Conservation (phyloP, 2,797 vertebrate genomes). For the Alauda arvensis region DNA sequence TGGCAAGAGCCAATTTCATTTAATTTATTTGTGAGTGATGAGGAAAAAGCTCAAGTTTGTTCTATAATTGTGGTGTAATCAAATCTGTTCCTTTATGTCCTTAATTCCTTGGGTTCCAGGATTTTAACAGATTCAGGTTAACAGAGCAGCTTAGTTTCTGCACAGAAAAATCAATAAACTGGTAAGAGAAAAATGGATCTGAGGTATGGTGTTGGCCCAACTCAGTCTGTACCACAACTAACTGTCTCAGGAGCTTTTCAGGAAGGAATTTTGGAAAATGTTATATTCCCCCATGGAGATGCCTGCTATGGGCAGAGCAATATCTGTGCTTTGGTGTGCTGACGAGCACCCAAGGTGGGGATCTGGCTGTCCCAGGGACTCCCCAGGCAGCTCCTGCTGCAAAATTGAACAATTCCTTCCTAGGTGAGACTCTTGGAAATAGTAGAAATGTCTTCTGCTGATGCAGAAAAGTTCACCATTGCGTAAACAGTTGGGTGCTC, state of each 20-base stretch:
- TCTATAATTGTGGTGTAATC: neutral
- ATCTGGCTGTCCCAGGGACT: neutral
- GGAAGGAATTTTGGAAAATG: neutral
- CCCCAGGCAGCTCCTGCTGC: neutral
- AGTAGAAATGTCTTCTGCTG: neutral
- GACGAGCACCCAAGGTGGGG: neutral
- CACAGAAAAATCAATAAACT: neutral
- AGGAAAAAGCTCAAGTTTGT: neutral
- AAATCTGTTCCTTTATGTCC: neutral
- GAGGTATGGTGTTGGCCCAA: neutral
- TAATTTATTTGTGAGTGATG: neutral
- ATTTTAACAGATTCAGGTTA: neutral
- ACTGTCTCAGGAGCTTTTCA: neutral
- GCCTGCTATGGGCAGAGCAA: neutral
- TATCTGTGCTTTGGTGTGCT: rapidly evolving
- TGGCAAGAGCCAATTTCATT: neutral
- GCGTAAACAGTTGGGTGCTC: neutral
- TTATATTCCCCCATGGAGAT: neutral
- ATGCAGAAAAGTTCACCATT: neutral
- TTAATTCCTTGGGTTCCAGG: neutral
- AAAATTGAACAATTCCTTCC: neutral
- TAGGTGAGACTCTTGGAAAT: neutral
- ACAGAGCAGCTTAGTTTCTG: neutral
- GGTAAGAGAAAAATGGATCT: neutral
- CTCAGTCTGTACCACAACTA: neutral